A percentile compares a stretch with the other conserved stretches of the same genome.
Evolutionary conservation across 1,140 invertebrate genomes (phyloP).

Genomic region (Drosophila cardini): DNA sequence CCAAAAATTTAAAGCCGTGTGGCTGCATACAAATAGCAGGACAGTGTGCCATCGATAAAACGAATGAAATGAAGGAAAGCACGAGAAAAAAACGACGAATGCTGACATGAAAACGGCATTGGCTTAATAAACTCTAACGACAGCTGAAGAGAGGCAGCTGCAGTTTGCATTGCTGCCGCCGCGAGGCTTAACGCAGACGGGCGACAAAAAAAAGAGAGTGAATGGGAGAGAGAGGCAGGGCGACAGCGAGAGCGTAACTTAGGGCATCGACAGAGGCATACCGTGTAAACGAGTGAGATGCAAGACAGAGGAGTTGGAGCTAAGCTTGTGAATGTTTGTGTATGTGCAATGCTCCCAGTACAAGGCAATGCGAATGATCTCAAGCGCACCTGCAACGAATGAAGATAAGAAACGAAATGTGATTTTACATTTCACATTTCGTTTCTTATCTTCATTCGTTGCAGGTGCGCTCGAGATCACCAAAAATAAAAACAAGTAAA

Average conservation of each 20-base stretch:
- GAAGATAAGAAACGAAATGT: too few species aligned
- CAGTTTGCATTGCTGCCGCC: constrained; percentile 20
- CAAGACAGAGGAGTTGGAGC: background rate
- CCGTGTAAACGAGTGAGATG: background rate
- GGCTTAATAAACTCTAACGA: constrained; percentile 52
- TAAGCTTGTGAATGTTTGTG: too few species aligned
- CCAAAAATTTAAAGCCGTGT: constrained; percentile 1
- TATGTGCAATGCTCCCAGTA: too few species aligned
- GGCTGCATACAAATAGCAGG: background rate
- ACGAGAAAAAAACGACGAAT: constrained; percentile 9
- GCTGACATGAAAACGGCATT: constrained; percentile 51
- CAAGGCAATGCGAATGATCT: too few species aligned
- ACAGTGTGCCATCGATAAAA: constrained; percentile 6
- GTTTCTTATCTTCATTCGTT: too few species aligned
- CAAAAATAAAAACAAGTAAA: too few species aligned
- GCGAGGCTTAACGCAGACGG: constrained; percentile 26
- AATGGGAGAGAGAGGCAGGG: background rate
- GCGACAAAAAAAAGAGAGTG: constrained; percentile 1
- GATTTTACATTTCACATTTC: too few species aligned
- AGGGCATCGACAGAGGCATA: background rate
- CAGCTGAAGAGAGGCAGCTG: constrained; percentile 35
- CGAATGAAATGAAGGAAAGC: constrained; percentile 10
- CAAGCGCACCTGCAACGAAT: too few species aligned
- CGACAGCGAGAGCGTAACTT: background rate
- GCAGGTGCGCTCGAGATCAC: too few species aligned